phyloP scores from a whole-genome alignment of 2,797 vertebrate species.

The Sarcophilus harrisii region DNA sequence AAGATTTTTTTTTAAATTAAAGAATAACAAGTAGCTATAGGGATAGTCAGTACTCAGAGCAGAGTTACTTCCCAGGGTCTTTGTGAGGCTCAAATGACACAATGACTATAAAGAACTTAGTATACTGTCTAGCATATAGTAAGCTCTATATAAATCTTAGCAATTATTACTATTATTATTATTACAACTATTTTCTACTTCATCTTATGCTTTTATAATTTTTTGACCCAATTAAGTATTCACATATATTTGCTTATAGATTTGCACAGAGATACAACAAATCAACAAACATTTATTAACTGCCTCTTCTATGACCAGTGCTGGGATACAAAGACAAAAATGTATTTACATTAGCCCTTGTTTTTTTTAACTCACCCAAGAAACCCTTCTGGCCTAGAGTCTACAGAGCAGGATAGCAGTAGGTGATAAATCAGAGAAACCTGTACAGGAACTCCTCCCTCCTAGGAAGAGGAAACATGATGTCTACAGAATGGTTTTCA shows the following conservation, averaged over 20 bases:
- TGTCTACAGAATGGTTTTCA: background rate
- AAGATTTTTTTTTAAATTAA: background rate
- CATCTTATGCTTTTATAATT: background rate
- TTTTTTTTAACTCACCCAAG: background rate
- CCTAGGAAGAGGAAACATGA: background rate
- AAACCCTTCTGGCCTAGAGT: background rate
- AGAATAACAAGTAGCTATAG: background rate
- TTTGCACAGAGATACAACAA: background rate
- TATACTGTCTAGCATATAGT: no score
- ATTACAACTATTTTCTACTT: background rate
- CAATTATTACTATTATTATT: background rate
- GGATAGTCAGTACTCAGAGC: background rate
- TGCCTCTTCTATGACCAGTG: background rate
- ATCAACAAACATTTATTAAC: background rate
- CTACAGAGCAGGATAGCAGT: background rate
- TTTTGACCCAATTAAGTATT: background rate
- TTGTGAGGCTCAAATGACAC: slow-evolving; percentile 3
- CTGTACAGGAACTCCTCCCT: background rate
- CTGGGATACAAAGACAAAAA: background rate
- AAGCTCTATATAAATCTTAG: no score
- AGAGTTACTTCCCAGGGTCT: no score
- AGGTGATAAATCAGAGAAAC: background rate
- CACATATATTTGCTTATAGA: background rate
- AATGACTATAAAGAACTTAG: fast-evolving
- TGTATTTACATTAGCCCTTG: background rate